Conservation (phyloP, 2,113 vertebrate genomes). For the Mesembrinibis cayennensis region DNA sequence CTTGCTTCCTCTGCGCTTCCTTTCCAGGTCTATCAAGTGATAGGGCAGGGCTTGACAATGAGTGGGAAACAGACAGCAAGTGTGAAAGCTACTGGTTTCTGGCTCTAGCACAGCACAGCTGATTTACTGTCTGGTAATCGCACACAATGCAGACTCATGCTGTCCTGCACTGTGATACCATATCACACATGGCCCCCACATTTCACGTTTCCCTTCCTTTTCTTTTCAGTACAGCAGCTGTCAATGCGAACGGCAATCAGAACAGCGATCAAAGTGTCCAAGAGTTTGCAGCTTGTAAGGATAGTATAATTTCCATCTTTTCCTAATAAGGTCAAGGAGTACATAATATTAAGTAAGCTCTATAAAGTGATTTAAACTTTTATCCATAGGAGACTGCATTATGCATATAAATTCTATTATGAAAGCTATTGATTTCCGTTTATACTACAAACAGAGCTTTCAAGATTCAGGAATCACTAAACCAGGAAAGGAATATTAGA, state of each 20-base stretch:
- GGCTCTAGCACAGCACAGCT: slow-evolving; percentile 49
- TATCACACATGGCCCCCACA: slow-evolving; percentile 19
- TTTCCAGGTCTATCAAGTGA: slow-evolving; percentile 79
- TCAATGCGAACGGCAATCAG: not conserved
- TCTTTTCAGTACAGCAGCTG: not conserved
- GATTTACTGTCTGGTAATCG: slow-evolving; percentile 38
- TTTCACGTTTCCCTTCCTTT: not conserved
- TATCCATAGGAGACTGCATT: not conserved
- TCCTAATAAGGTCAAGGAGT: not conserved
- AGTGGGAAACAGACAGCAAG: slow-evolving; percentile 73
- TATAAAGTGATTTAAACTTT: not conserved
- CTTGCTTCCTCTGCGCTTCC: slow-evolving; percentile 80
- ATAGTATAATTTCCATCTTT: not conserved
- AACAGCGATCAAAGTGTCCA: not conserved
- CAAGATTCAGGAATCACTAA: not conserved
- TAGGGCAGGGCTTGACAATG: slow-evolving; percentile 73
- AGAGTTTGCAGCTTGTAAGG: not conserved
- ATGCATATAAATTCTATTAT: not conserved
- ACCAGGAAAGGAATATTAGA: not conserved
- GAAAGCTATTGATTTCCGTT: not conserved
- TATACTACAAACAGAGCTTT: not conserved
- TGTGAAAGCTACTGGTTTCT: slow-evolving; percentile 59
- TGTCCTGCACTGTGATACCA: not conserved
- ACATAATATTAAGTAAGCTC: not conserved
- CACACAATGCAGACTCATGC: not conserved